Percentiles rank a stretch among this genome's conserved stretches.
These are phyloP conservation scores for Drosophila subpulchrella DNA, from an alignment of 1,140 invertebrate species.

Conservation along the genomic window DNA sequence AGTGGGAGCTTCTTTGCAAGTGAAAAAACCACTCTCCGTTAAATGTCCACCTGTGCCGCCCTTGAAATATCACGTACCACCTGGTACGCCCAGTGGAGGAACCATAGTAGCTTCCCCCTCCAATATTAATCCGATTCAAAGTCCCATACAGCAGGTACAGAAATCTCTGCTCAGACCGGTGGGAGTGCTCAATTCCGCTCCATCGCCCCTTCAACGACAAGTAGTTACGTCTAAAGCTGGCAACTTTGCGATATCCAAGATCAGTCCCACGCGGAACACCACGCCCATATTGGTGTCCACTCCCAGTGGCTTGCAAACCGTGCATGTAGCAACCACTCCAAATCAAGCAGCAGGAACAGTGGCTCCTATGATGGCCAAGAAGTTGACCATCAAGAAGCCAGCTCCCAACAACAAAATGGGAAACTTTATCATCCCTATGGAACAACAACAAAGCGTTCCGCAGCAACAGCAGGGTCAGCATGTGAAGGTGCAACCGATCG, in stretches of 20 bases:
- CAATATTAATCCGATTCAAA: constrained; percentile 11
- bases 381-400: constrained; percentile 65
- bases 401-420: constrained; percentile 19
- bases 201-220: constrained; percentile 23
- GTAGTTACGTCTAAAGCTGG: constrained; percentile 7
- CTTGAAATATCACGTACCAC: constrained; percentile 74
- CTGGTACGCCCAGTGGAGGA: constrained; percentile 15
- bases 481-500: constrained; percentile 11
- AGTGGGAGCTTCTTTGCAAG: constrained; percentile 12
- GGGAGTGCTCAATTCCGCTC: constrained; percentile 13
- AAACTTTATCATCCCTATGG: constrained; percentile 61
- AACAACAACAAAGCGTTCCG: constrained; percentile 45
- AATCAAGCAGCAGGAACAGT: constrained; percentile 24
- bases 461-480: constrained; percentile 17
- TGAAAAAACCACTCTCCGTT: constrained; percentile 52
- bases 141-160: constrained; percentile 37
- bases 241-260: constrained; percentile 44
- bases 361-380: constrained; percentile 41
- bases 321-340: constrained; percentile 79
- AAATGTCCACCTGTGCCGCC: constrained; percentile 79
- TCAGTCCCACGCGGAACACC: constrained; percentile 53
- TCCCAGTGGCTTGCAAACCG: constrained; percentile 75
- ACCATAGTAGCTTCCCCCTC: constrained; percentile 10
- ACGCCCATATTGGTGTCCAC: constrained; percentile 82
- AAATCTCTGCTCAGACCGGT: constrained; percentile 74